phyloP scores from a whole-genome alignment of 2,888 invertebrate species.

The Lypha dubia region DNA sequence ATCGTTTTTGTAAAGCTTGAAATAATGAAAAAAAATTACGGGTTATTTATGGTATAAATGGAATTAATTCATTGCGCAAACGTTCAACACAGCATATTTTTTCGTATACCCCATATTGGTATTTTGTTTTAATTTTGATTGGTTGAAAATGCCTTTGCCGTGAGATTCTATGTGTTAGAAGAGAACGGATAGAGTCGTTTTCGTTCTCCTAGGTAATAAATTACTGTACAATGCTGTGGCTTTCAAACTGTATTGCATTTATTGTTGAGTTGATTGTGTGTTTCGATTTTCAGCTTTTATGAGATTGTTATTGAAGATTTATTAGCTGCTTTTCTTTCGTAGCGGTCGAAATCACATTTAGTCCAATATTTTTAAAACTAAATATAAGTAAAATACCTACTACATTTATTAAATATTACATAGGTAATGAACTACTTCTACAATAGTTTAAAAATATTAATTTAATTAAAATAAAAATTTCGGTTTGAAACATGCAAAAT shows the following conservation, averaged over 20 bases:
- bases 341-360: conserved; percentile 1
- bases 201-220: not conserved
- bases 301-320: conserved; percentile 6
- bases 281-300: not conserved
- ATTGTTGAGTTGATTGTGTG: not conserved
- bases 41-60: conserved; percentile 76
- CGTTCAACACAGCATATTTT: conserved; percentile 38
- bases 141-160: conserved; percentile 41
- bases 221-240: conserved; percentile 56
- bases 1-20: conserved; percentile 26
- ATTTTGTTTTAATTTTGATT: conserved; percentile 61
- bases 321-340: not conserved
- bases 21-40: conserved; percentile 51
- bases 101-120: conserved; percentile 20
- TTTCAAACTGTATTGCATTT: conserved; percentile 49
- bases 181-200: conserved; percentile 62
- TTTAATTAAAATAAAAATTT: too few species aligned
- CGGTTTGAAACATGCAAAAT: too few species aligned
- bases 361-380: not conserved
- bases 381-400: not conserved
- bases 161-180: conserved; percentile 59
- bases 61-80: conserved; percentile 80
- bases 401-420: too few species aligned
- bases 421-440: too few species aligned
- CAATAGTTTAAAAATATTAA: too few species aligned